Evolutionary conservation across 2,797 vertebrate genomes (phyloP), one percentile per base, ranked within the genome.

Genomic region (Brachyalestes nurse): DNA sequence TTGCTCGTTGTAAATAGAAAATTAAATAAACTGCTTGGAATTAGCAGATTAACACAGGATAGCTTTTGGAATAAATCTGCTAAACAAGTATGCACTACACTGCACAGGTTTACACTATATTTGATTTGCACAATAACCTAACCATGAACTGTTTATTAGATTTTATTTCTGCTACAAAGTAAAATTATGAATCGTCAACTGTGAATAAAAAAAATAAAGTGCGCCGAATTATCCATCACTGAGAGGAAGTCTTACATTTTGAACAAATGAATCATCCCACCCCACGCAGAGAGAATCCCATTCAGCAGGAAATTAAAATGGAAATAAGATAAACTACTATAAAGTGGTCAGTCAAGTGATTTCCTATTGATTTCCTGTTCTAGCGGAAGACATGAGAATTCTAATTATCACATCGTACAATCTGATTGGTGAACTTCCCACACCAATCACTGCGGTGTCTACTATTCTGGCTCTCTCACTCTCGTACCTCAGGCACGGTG

Each of bases 331-430:
- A 51, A 10, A 73, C 75, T 77, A 77, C 74, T 82, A 78, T 88
- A 87, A 88, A 89, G 89, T 86, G 80, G 85, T 86, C 84, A 79
- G 83, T 86, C 85, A 86, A 89, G 92, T 91, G 89, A 92, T 91
- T 89, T 90, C 87, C 88, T 91, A 92, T 93, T 89, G 89, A 93
- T 93, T 93, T 93, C 89, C 90, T 92, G 88, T 89, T 92, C 55
- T 61, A 81, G 85, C 84, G 81, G 67, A 13, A 72, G 75, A 85
- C 84, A 85, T 85, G 87, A 84, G 81, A 80, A 84, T 92, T 91
- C 90, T 87, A 91, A 91, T 92, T 91, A 92, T 85, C 84, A 71
- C 83, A 82, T 83, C 21, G 6, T 85, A 85, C 71, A 25, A 73
- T 79, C 67, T 67, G 78, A 89, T 86, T 76, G 82, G 86, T 72